Conservation (phyloP, 2,888 invertebrate genomes). For the Empis livida region DNA sequence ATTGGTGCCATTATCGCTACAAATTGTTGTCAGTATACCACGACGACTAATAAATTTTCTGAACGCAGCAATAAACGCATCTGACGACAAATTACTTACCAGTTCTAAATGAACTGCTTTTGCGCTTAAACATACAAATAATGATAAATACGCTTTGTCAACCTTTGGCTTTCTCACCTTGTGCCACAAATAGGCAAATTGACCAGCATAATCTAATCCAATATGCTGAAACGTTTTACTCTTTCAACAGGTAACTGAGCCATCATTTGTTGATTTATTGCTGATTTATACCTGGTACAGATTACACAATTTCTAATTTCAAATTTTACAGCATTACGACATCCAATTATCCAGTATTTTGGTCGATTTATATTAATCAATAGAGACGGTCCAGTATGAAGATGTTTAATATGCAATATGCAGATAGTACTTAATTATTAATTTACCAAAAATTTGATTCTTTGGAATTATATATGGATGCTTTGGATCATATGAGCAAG, state of each 20-base stretch:
- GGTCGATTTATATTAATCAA: neutral
- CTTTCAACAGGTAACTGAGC: neutral
- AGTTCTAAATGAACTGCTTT: neutral
- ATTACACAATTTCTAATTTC: neutral
- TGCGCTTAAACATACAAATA: constrained; percentile 5
- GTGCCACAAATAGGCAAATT: constrained; percentile 6
- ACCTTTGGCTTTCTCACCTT: constrained; percentile 8
- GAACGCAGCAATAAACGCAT: neutral
- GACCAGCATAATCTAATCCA: constrained; percentile 11
- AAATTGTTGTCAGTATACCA: no score
- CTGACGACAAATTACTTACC: no score
- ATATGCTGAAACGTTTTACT: constrained; percentile 4
- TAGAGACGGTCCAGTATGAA: neutral
- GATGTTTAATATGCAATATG: neutral
- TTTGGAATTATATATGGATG: neutral
- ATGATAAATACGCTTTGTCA: constrained; percentile 13
- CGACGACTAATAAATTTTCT: neutral
- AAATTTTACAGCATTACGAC: neutral
- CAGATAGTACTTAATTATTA: no score
- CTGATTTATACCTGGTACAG: neutral
- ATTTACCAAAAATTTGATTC: neutral
- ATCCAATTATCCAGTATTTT: neutral
- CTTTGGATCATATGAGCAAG: neutral
- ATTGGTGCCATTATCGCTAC: no score
- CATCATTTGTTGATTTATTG: neutral